A percentile compares a stretch with the other conserved stretches of the same genome.
Evolutionary conservation across 1,140 invertebrate genomes (phyloP).

Genomic region (Caenorhabditis tropicalis): DNA sequence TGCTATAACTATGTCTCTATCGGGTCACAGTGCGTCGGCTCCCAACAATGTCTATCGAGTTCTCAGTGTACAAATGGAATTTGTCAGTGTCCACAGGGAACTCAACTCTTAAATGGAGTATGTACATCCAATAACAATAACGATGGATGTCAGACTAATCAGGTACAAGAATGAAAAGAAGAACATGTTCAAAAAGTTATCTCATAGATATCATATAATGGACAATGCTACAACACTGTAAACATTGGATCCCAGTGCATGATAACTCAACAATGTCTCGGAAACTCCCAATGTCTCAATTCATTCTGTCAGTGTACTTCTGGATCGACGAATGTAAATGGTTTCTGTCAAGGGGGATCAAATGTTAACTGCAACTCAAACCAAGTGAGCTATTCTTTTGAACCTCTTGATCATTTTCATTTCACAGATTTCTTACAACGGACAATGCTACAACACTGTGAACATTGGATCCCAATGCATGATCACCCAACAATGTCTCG

Average conservation of each 20-base stretch:
- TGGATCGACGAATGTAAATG: not conserved
- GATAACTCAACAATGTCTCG: not conserved
- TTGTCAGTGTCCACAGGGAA: slow-evolving; percentile 36
- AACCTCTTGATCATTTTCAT: too few species aligned
- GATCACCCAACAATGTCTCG: slow-evolving; percentile 19
- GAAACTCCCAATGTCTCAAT: slow-evolving; percentile 24
- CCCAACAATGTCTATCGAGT: slow-evolving; percentile 17
- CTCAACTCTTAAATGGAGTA: slow-evolving; percentile 22
- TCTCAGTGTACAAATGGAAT: slow-evolving; percentile 1
- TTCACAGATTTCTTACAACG: not conserved
- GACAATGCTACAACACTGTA: slow-evolving; percentile 16
- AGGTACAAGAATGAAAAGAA: too few species aligned
- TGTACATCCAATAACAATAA: slow-evolving; percentile 21
- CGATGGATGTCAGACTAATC: not conserved
- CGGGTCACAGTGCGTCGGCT: slow-evolving; percentile 11
- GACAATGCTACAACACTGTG: slow-evolving; percentile 10
- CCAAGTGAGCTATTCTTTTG: not conserved
- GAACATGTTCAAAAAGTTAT: not conserved
- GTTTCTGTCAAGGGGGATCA: not conserved
- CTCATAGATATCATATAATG: not conserved
- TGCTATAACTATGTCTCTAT: slow-evolving; percentile 23
- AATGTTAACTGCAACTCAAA: slow-evolving; percentile 5
- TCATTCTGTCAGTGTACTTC: not conserved
- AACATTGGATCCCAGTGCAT: not conserved
- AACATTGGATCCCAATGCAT: not conserved